phyloP scores from a whole-genome alignment of 2,113 vertebrate genomes.

The Suricata suricatta region DNA sequence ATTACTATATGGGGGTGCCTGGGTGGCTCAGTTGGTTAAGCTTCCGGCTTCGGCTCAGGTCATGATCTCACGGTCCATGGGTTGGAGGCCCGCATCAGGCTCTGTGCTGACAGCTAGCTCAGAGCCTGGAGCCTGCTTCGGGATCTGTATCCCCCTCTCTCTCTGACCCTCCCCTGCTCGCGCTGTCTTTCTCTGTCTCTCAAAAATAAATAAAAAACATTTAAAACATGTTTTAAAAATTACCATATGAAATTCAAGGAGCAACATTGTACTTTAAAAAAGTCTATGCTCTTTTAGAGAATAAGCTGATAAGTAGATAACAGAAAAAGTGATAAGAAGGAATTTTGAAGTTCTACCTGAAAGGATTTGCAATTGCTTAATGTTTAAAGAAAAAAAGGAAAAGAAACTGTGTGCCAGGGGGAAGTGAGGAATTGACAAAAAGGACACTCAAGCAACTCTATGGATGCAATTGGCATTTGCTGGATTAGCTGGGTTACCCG shows the following conservation, averaged over 20 bases:
- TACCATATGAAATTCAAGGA: neutral
- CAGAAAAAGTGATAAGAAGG: conserved; percentile 18
- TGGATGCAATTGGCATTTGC: neutral
- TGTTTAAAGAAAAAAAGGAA: neutral
- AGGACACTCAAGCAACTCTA: neutral
- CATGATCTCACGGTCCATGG: no score
- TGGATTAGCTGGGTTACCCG: neutral
- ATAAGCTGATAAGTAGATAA: conserved; percentile 30
- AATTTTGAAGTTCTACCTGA: conserved; percentile 29
- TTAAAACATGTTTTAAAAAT: neutral
- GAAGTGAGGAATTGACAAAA: neutral
- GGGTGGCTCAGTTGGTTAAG: no score
- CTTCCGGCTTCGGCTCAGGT: no score
- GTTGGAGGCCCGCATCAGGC: no score
- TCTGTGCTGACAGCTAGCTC: no score
- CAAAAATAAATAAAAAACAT: no score
- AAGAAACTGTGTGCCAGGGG: neutral
- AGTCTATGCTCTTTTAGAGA: conserved; percentile 6
- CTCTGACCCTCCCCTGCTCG: no score
- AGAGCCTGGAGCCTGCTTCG: no score
- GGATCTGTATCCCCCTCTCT: no score
- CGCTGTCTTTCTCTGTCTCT: no score
- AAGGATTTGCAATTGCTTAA: neutral
- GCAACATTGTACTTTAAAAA: neutral
- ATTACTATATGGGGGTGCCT: neutral